phyloP scores from a whole-genome alignment of 2,113 vertebrate species.

The Labrus mixtus region DNA sequence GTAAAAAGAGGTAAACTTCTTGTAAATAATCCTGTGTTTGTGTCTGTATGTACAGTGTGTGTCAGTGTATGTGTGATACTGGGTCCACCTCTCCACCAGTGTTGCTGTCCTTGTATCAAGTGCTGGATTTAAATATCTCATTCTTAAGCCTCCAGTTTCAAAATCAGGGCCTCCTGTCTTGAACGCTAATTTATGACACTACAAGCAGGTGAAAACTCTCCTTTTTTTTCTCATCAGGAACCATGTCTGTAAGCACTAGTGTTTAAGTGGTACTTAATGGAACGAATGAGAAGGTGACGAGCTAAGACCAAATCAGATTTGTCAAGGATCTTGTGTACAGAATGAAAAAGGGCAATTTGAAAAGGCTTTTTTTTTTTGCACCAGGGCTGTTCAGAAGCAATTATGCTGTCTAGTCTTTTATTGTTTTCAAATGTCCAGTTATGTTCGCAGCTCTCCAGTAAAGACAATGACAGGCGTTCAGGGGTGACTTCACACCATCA shows the following conservation, averaged over 20 bases:
- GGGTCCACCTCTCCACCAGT: conserved; percentile 12
- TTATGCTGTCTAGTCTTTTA: background rate
- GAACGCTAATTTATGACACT: conserved; percentile 16
- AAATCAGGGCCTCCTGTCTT: conserved; percentile 44
- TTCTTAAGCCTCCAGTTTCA: conserved; percentile 31
- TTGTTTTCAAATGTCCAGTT: conserved; percentile 10
- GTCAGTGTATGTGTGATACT: conserved; percentile 32
- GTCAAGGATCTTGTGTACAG: conserved; percentile 2
- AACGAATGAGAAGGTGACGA: background rate
- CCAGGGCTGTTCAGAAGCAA: background rate
- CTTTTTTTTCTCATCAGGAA: background rate
- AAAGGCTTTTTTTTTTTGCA: conserved; percentile 10
- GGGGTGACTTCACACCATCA: background rate
- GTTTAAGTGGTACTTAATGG: conserved; percentile 19
- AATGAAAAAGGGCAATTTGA: background rate
- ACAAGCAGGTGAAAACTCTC: conserved; percentile 42
- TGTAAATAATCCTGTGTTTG: conserved; percentile 58
- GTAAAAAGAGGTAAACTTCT: conserved; percentile 21
- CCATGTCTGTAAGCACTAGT: conserved; percentile 33
- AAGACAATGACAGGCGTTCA: background rate
- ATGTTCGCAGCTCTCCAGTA: conserved; percentile 3
- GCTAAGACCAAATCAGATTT: conserved; percentile 40
- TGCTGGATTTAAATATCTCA: conserved; percentile 59
- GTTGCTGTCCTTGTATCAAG: conserved; percentile 52
- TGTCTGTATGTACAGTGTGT: conserved; percentile 41